Evolutionary conservation across 92 coral and sea anemone species (phyloP), one percentile per base, ranked within the genome.

Genomic region (Hydrozoanthus gracilis): DNA sequence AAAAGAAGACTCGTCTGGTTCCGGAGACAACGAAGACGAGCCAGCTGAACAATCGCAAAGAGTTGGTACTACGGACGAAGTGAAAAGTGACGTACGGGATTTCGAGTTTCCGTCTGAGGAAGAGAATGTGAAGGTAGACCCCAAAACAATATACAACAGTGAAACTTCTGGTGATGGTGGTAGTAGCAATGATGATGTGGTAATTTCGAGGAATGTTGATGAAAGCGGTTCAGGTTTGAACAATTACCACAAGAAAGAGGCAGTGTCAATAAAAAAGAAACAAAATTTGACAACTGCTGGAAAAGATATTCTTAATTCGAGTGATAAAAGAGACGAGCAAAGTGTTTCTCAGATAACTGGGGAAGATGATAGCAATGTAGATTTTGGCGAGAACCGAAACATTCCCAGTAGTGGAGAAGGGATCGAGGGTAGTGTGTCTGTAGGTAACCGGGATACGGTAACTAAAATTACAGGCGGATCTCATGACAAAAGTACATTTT

Each of bases 51-150:
- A 80, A 46, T 18, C 13, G 4, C 4, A 13, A 48, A 12, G 44
- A 12, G 8, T 7, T 54, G 48, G 46, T 48, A 49, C 10, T 51
- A 47, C 73, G 8, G 70, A 45, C 10, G 58, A 47, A 16, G 49
- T 8, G 49, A 80, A 20, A 10, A 65, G 15, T 65, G 73, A 46
- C 5, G 56, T 47, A 80, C 66, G 73, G 10, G 85, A 55, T 16
- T 80, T 80, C 20, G 85, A 80, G 75, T 80, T 80, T 80, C 85
- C 85, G 48, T 39, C 27, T 47, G 7, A 15, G 13, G 47, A 3
- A 62, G 84, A 79, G 48, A 45, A 72, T 39, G 73, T 0, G 17
- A 18, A 2, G 14, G 39, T 17, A 7, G 48, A 48, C 56, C 64
- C 84, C 5, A 70, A 80, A 49, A 11, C 85, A 80, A 9, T 14